Conservation (phyloP, 2,113 vertebrate genomes). For the Nibea coibor region DNA sequence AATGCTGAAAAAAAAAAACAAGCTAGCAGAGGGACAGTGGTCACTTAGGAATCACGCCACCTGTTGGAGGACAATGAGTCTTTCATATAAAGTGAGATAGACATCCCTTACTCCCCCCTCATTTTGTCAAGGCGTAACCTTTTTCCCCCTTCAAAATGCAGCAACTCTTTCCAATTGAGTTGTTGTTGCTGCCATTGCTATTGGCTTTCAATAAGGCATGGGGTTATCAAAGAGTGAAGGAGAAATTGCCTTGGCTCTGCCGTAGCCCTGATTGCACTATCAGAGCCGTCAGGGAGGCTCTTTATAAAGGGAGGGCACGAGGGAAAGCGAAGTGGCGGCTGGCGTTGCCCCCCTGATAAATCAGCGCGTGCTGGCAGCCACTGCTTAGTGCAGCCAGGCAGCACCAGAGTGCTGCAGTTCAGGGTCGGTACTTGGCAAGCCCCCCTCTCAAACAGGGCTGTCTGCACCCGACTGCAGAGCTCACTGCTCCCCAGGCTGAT, state of each 20-base stretch:
- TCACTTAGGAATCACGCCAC: constrained; percentile 76
- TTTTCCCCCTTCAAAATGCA: constrained; percentile 78
- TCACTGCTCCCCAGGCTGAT: constrained; percentile 64
- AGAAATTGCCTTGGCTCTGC: constrained; percentile 88
- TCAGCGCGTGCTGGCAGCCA: constrained; percentile 82
- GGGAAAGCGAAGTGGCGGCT: constrained; percentile 82
- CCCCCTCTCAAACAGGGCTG: constrained; percentile 69
- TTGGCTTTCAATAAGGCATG: constrained; percentile 82
- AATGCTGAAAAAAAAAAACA: constrained; percentile 20
- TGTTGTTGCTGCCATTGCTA: constrained; percentile 83
- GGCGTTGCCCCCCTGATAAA: constrained; percentile 85
- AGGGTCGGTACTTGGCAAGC: constrained; percentile 83
- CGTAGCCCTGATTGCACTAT: constrained; percentile 88
- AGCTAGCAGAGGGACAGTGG: constrained; percentile 49
- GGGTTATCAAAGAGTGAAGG: constrained; percentile 87
- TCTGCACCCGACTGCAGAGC: constrained; percentile 75
- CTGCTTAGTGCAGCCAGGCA: constrained; percentile 80
- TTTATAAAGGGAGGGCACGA: constrained; percentile 83
- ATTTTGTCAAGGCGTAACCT: constrained; percentile 79
- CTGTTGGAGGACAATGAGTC: constrained; percentile 80
- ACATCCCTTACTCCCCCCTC: constrained; percentile 73
- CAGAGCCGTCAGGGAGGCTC: constrained; percentile 87
- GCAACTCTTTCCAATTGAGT: constrained; percentile 86
- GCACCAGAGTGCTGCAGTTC: constrained; percentile 78
- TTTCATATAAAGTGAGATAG: constrained; percentile 73